These are phyloP conservation scores for Drosophila gunungcola DNA, from an alignment of 1,140 invertebrate species.

Conservation along the genomic window DNA sequence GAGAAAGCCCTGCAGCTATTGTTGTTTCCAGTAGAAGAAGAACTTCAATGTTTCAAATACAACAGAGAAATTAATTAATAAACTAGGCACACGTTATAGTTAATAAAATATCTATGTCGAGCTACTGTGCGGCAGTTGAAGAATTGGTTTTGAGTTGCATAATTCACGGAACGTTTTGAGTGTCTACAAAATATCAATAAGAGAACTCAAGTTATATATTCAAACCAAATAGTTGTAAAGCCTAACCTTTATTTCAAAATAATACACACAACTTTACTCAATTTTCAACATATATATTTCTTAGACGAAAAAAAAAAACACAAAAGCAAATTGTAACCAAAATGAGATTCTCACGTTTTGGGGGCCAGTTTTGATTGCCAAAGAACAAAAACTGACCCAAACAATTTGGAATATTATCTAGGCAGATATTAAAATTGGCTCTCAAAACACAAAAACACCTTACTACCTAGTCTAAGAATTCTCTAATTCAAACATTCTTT, in stretches of 20 bases:
- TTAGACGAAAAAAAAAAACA: constrained; percentile 38
- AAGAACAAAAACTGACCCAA: constrained; percentile 64
- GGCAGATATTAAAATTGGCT: constrained; percentile 43
- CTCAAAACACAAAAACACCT: constrained; percentile 32
- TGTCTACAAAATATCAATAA: constrained; percentile 33
- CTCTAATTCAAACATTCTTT: constrained; percentile 32
- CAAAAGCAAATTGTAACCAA: constrained; percentile 70
- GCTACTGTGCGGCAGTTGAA: constrained; percentile 59
- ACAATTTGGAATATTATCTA: constrained; percentile 30
- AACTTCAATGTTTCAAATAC: constrained; percentile 20
- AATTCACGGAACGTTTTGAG: constrained; percentile 51
- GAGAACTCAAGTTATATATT: constrained; percentile 24
- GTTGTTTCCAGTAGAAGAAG: constrained; percentile 33
- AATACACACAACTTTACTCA: constrained; percentile 39
- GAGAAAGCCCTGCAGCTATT: constrained; percentile 64
- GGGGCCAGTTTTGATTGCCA: constrained; percentile 47
- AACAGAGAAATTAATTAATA: not conserved
- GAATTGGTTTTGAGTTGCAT: constrained; percentile 66
- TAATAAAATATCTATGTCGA: constrained; percentile 43
- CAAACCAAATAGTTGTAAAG: constrained; percentile 15
- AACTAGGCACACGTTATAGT: constrained; percentile 22
- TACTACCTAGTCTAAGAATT: constrained; percentile 10
- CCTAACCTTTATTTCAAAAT: constrained; percentile 30
- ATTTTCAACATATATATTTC: constrained; percentile 41
- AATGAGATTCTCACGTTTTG: constrained; percentile 57